Base-by-base conservation (phyloP, 2,113 vertebrate species). In the Ammospiza caudacuta region DNA sequence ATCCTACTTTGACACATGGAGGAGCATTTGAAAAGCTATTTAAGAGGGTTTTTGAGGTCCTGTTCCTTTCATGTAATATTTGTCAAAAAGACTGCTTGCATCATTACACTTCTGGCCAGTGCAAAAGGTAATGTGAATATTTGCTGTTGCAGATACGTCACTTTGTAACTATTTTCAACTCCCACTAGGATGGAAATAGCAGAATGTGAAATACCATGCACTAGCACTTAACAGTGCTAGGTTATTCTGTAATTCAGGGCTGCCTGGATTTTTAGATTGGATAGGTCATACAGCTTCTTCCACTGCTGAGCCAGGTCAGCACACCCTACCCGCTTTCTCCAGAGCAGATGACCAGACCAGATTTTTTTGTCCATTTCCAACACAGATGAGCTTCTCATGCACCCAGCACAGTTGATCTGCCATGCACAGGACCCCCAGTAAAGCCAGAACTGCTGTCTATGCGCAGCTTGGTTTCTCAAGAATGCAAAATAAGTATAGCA, bases 1-100 rank as follows among this genome's bases (percentile, higher is more conserved):
- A 96, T 95, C 95, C 87, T 94, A 92, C 85, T 97, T 97, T 96
- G 83, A 87, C 80, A 89, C 94, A 80, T 83, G 80, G 54, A 90
- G 72, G 80, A 94, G 77, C 92, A 93, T 92, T 91, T 91, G 55
- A 79, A 89, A 87, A 96, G 70, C 61, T 85, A 33, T 63, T 62
- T 73, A 88, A 91, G 61, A 92, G 44, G 58, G 63, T 67, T 52
- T 29, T 84, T 73, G 81, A 84, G 76, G 74, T 68, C 44, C 68
- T 43, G 63, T 51, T 95, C 89, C 67, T 95, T 92, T 86, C 54
- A 35, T 33, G 64, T 62, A 72, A 2, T 74, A 68, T 80, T 81
- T 83, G 70, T 87, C 58, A 61, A 70, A 89, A 81, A 72, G 62
- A 77, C n/a, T 73, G 43, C 88, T 73, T 96, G 90, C 82, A 67